These are phyloP conservation scores for Choristoneura rosaceana DNA, from an alignment of 2,888 invertebrate species.

Conservation along the genomic window DNA sequence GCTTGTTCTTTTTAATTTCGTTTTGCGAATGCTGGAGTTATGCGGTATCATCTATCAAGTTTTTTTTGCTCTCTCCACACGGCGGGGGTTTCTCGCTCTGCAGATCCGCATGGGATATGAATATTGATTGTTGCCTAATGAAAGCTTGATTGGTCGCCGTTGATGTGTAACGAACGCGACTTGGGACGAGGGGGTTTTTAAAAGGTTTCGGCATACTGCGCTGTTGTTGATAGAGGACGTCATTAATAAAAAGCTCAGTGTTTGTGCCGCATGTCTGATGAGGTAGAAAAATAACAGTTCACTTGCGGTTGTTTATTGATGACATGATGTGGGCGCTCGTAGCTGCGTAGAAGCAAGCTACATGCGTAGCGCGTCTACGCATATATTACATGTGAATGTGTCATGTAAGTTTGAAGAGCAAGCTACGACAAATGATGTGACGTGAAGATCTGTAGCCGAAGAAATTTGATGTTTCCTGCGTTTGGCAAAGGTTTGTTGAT, in stretches of 20 bases:
- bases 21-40: slow-evolving; percentile 73
- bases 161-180: slow-evolving; percentile 72
- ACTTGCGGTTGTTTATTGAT: background rate
- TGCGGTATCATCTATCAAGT: slow-evolving; percentile 77
- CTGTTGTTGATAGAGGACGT: slow-evolving; percentile 58
- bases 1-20: slow-evolving; percentile 85
- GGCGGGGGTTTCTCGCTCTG: slow-evolving; percentile 59
- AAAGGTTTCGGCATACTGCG: slow-evolving; percentile 61
- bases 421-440: slow-evolving; percentile 51
- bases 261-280: slow-evolving; percentile 27
- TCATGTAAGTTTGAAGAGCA: background rate
- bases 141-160: slow-evolving; percentile 80
- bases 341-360: slow-evolving; percentile 43
- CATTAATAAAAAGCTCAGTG: slow-evolving; percentile 52
- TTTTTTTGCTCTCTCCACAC: slow-evolving; percentile 61
- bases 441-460: too few relatives aligned
- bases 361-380: slow-evolving; percentile 51
- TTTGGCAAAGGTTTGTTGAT: too few relatives aligned
- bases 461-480: too few relatives aligned
- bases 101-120: slow-evolving; percentile 84
- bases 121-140: slow-evolving; percentile 83
- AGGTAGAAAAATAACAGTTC: slow-evolving; percentile 19
- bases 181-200: slow-evolving; percentile 55
- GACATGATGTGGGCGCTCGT: slow-evolving; percentile 31
- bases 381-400: slow-evolving; percentile 49